phyloP scores from a whole-genome alignment of 1,140 invertebrate species.

The Zaprionus nigranus region DNA sequence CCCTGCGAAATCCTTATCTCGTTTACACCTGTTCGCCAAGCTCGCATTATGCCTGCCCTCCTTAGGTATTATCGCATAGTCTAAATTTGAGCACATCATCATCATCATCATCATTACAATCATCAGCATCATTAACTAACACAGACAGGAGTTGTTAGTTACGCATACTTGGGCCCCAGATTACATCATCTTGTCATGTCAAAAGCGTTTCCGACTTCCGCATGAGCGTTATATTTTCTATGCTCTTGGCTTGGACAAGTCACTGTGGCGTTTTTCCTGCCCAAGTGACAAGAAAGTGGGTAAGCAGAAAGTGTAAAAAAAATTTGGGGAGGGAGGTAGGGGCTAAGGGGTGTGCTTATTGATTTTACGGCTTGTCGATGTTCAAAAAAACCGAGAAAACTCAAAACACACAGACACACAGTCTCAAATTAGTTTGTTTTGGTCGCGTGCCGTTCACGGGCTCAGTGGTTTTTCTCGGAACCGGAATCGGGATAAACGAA shows the following conservation, averaged over 20 bases:
- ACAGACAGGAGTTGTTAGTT: constrained; percentile 20
- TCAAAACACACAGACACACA: not conserved
- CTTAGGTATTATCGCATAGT: constrained; percentile 14
- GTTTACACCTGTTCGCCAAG: not conserved
- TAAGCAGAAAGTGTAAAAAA: not conserved
- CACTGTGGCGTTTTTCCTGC: constrained; percentile 21
- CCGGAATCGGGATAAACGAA: constrained; percentile 2
- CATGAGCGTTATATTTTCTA: constrained; percentile 45
- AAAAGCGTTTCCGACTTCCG: constrained; percentile 71
- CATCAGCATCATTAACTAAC: constrained; percentile 34
- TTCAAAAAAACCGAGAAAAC: not conserved
- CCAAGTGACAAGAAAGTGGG: not conserved
- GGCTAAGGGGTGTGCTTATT: constrained; percentile 22
- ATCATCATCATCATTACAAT: constrained; percentile 26
- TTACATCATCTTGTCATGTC: constrained; percentile 53
- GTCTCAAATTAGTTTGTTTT: constrained; percentile 45
- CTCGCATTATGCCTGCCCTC: not conserved
- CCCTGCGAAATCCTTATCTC: not conserved
- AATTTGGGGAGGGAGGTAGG: not conserved
- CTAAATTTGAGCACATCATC: constrained; percentile 27
- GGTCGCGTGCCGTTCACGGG: constrained; percentile 51
- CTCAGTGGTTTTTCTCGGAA: constrained; percentile 37
- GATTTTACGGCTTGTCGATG: constrained; percentile 40
- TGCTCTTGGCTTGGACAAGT: constrained; percentile 25
- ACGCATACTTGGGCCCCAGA: constrained; percentile 41